Evolutionary conservation across 1,140 invertebrate species (phyloP).

Genomic region (Apis florea): DNA sequence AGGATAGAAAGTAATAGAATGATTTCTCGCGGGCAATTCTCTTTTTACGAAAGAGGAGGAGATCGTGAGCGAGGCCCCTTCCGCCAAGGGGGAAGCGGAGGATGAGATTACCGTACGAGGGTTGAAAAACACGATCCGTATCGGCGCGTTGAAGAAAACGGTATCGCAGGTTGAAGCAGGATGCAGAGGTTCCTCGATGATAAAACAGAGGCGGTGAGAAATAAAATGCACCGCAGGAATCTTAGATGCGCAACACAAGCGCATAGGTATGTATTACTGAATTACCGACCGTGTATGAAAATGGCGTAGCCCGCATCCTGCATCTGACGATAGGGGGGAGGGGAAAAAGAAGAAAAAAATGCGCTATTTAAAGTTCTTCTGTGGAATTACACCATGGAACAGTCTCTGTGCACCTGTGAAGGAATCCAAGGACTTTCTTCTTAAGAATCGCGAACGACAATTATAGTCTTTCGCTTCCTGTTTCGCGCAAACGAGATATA

Average conservation of each 20-base stretch:
- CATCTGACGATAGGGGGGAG: too few relatives aligned
- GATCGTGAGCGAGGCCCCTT: background rate
- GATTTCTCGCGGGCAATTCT: background rate
- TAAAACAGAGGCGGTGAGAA: constrained; percentile 38
- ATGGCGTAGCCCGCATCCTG: constrained; percentile 42
- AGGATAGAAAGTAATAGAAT: background rate
- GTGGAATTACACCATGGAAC: background rate
- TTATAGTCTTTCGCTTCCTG: constrained; percentile 21
- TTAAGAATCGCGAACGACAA: constrained; percentile 26
- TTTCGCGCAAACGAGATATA: background rate
- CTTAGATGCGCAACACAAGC: constrained; percentile 4
- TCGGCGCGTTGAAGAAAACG: background rate
- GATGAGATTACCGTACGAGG: background rate
- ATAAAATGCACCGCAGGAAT: constrained; percentile 32
- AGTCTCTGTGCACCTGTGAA: background rate
- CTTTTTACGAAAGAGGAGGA: background rate
- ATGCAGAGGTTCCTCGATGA: constrained; percentile 7
- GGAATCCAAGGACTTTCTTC: constrained; percentile 10
- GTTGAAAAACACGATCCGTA: background rate
- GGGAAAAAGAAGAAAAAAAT: background rate
- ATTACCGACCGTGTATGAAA: constrained; percentile 14
- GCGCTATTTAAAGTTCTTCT: constrained; percentile 23
- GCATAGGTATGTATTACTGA: constrained; percentile 16
- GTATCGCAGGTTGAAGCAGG: background rate
- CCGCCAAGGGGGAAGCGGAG: background rate